Base-by-base conservation (phyloP, 2,888 invertebrate species). In the Drosophila koepferae region DNA sequence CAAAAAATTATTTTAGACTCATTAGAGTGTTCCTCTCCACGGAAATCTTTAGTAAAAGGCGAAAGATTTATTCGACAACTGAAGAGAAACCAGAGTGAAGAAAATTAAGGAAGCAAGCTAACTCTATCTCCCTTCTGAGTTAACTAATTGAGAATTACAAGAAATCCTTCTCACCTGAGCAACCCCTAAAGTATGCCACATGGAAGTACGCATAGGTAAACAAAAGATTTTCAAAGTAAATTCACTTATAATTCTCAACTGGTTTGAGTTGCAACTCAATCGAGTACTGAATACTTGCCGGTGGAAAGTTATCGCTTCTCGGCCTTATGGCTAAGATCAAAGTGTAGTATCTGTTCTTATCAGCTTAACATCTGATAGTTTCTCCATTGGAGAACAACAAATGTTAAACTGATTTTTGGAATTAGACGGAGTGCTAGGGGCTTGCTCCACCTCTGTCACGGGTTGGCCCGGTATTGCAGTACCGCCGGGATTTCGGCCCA, bases 361-460 rank as follows among this genome's bases (percentile, higher is more conserved):
- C 94, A 95, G 95, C 95, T 95, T 95, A 95, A 95, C 95, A 95
- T 95, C 95, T 95, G 94, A 95, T 95, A 95, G 93, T 93, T 92
- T 91, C 93, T 92, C 93, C 94, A 94, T 91, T 92, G 93, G 93
- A 93, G 93, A 92, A 93, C 94, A 93, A 94, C 93, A 93, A 92
- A 93, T 94, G 94, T 94, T 94, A 94, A 94, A 94, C 93, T 93
- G 93, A 93, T 93, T 94, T 93, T 94, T 94, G 94, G 92, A 93
- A 94, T 82, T 79, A 92, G 94, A 94, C 92, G 94, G 93, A 92
- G 93, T 92, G 93, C 92, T 93, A 94, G 94, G 94, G 93, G 95
- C 95, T 95, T 95, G 95, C 95, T 95, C 94, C 94, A 94, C 94
- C 94, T 94, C 94, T 93, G 94, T 94, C 95, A 92, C 94, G 95